Evolutionary conservation across 2,888 invertebrate genomes (phyloP).

Genomic region (Pammene fasciana): DNA sequence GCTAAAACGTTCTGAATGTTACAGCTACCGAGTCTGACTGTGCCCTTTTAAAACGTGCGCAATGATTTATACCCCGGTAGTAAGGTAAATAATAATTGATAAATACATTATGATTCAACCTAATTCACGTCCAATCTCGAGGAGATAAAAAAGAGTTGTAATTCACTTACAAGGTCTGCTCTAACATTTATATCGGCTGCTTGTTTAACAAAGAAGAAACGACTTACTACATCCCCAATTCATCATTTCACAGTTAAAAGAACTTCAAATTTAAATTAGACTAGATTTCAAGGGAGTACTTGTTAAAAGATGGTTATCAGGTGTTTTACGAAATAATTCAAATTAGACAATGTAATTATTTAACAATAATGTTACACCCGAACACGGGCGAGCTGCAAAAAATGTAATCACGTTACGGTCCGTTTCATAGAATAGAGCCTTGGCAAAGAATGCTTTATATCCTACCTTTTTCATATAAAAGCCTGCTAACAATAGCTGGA

Average conservation of each 20-base stretch:
- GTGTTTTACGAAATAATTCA: conserved; percentile 34
- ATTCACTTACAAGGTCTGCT: conserved; percentile 30
- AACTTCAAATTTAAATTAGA: conserved; percentile 28
- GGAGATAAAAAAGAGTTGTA: conserved; percentile 34
- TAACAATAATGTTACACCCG: conserved; percentile 34
- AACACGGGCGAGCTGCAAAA: conserved; percentile 36
- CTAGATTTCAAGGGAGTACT: conserved; percentile 24
- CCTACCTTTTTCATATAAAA: conserved; percentile 67
- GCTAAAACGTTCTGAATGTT: too few species aligned
- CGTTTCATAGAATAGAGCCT: conserved; percentile 66
- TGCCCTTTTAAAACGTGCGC: background rate
- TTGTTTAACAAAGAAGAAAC: conserved; percentile 27
- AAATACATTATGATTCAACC: conserved; percentile 27
- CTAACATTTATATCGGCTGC: conserved; percentile 26
- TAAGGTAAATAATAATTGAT: conserved; percentile 7
- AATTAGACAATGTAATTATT: conserved; percentile 32
- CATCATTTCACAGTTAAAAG: conserved; percentile 16
- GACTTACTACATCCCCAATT: conserved; percentile 4
- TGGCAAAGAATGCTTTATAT: conserved; percentile 60
- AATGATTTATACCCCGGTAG: conserved; percentile 27
- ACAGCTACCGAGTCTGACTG: too few species aligned
- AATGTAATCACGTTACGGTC: conserved; percentile 66
- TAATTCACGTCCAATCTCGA: conserved; percentile 36
- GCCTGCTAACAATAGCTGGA: conserved; percentile 59
- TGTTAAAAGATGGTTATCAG: conserved; percentile 26